A percentile compares a stretch with the other conserved stretches of the same genome.
Evolutionary conservation across 2,888 invertebrate genomes (phyloP).

Genomic region (Cecidostiba fungosa): DNA sequence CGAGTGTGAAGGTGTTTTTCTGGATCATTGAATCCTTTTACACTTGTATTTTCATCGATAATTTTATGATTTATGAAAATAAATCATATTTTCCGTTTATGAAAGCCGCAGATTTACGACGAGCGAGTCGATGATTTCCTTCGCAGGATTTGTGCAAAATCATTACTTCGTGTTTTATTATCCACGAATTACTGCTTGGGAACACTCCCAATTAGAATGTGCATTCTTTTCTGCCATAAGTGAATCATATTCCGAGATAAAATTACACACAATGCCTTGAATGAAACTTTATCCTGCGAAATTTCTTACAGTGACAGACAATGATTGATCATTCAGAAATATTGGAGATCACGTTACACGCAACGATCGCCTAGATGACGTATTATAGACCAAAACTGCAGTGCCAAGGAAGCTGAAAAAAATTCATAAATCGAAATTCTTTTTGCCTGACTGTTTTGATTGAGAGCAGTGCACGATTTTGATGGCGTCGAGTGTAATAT

Average conservation of each 20-base stretch:
- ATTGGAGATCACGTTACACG: neutral
- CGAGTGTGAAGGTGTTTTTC: neutral
- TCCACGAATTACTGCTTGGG: neutral
- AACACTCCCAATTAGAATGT: neutral
- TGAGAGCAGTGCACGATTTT: neutral
- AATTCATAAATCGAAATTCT: conserved; percentile 1
- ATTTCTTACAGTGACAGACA: neutral
- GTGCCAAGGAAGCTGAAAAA: neutral
- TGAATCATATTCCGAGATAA: conserved; percentile 3
- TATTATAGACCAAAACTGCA: neutral
- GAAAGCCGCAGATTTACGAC: neutral
- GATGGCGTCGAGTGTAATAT: neutral
- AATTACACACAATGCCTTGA: neutral
- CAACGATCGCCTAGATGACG: neutral
- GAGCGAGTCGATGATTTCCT: neutral
- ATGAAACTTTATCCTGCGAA: neutral
- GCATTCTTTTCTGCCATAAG: neutral
- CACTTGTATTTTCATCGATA: neutral
- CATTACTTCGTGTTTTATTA: neutral
- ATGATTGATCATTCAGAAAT: conserved; percentile 33
- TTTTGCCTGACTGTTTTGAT: conserved; percentile 3
- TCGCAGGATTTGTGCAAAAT: neutral
- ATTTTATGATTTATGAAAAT: neutral
- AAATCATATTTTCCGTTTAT: neutral
- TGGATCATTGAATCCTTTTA: neutral